These are phyloP conservation scores for Colostygia pectinataria DNA, from an alignment of 2,888 invertebrate species.

Conservation along the genomic window DNA sequence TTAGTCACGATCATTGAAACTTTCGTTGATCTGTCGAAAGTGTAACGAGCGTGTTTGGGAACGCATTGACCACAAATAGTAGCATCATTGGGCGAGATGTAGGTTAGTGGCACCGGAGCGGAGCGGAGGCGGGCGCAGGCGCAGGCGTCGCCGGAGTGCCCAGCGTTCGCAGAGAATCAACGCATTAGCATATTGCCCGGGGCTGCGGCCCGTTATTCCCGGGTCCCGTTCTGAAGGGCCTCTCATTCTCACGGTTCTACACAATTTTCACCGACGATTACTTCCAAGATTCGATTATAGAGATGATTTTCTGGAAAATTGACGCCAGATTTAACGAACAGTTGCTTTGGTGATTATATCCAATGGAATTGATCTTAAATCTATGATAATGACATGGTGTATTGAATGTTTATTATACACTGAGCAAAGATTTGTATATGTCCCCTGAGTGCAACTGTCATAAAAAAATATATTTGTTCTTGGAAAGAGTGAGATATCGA, in stretches of 20 bases:
- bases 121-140: conserved; percentile 44
- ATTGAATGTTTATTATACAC: not conserved
- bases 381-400: not conserved
- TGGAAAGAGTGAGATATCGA: conserved; percentile 21
- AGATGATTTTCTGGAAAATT: conserved; percentile 27
- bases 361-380: not conserved
- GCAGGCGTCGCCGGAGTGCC: conserved; percentile 40
- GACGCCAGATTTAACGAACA: conserved; percentile 16
- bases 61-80: conserved; percentile 70
- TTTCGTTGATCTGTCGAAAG: conserved; percentile 78
- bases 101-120: conserved; percentile 76
- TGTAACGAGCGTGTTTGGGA: conserved; percentile 76
- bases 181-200: conserved; percentile 73
- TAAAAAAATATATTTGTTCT: conserved; percentile 1
- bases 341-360: conserved; percentile 5
- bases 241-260: conserved; percentile 61
- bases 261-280: conserved; percentile 48
- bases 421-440: too few relatives aligned
- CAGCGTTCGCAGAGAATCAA: conserved; percentile 56
- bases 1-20: conserved; percentile 58
- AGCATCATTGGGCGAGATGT: conserved; percentile 75
- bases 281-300: conserved; percentile 33
- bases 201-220: conserved; percentile 72
- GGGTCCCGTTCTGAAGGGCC: conserved; percentile 67
- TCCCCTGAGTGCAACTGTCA: not conserved